phyloP scores from a whole-genome alignment of 2,797 vertebrate genomes.

The Spea hammondii region DNA sequence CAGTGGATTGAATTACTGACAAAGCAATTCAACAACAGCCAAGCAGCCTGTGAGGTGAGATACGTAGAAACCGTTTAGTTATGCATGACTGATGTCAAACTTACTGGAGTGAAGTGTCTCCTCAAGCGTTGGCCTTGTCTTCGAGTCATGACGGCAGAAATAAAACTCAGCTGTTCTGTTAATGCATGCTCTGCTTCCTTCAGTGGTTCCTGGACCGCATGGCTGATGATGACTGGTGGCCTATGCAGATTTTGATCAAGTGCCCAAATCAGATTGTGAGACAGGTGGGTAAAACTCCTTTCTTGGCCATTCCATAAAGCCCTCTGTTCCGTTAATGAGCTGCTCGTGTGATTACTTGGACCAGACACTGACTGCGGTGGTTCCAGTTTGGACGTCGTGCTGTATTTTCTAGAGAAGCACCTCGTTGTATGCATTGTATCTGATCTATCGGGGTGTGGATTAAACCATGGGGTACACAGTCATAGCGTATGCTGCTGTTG shows the following conservation, averaged over 20 bases:
- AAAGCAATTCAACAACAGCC: slow-evolving; percentile 99
- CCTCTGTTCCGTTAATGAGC: too few relatives aligned
- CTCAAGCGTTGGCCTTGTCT: background rate
- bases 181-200: slow-evolving; percentile 21
- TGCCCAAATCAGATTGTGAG: slow-evolving; percentile 98
- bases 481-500: too few relatives aligned
- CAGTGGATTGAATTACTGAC: slow-evolving; percentile 98
- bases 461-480: too few relatives aligned
- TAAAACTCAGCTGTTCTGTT: too few relatives aligned
- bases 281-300: slow-evolving; percentile 74
- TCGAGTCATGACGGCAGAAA: too few relatives aligned
- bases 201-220: slow-evolving; percentile 99
- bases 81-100: slow-evolving; percentile 4
- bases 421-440: background rate
- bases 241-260: slow-evolving; percentile 99
- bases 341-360: too few relatives aligned
- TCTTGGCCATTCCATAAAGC: background rate
- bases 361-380: too few relatives aligned
- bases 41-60: slow-evolving; percentile 95
- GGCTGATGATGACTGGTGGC: slow-evolving; percentile 99
- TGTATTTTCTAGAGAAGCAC: background rate
- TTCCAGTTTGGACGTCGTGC: too few relatives aligned
- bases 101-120: background rate
- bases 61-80: slow-evolving; percentile 55
- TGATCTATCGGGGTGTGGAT: background rate